phyloP scores from a whole-genome alignment of 1,140 invertebrate species.

The Amphibalanus amphitrite region DNA sequence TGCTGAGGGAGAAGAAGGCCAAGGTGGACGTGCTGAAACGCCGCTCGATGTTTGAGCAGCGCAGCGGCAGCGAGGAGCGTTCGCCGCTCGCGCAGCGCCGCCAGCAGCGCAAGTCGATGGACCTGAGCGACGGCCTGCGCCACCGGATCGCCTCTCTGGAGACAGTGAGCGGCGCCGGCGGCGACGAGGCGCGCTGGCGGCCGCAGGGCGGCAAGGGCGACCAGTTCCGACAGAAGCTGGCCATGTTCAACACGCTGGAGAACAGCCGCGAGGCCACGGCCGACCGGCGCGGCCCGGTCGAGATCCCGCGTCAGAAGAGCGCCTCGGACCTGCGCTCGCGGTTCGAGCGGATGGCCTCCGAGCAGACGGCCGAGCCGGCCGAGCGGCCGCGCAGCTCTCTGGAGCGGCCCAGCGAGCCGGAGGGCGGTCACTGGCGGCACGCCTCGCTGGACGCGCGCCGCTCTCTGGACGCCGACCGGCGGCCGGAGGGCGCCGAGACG shows the following conservation, averaged over 20 bases:
- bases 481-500: conserved; percentile 18
- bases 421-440: background rate
- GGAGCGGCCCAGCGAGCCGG: background rate
- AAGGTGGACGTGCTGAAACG: conserved; percentile 65
- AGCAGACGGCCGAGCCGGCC: background rate
- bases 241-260: conserved; percentile 11
- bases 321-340: background rate
- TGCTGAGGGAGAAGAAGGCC: conserved; percentile 26
- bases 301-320: background rate
- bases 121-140: conserved; percentile 18
- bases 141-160: conserved; percentile 13
- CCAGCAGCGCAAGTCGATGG: conserved; percentile 14
- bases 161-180: conserved; percentile 3
- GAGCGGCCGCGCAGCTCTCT: background rate
- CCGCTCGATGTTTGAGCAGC: conserved; percentile 57
- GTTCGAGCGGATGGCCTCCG: background rate
- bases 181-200: conserved; percentile 7
- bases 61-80: background rate
- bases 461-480: conserved; percentile 25
- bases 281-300: background rate
- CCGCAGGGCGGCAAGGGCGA: conserved; percentile 20
- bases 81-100: background rate
- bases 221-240: conserved; percentile 17
- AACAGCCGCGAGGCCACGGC: background rate
- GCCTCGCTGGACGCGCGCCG: conserved; percentile 21